These are phyloP conservation scores for Myanophis thanlyinensis DNA, from an alignment of 2,113 vertebrate genomes.

Conservation along the genomic window DNA sequence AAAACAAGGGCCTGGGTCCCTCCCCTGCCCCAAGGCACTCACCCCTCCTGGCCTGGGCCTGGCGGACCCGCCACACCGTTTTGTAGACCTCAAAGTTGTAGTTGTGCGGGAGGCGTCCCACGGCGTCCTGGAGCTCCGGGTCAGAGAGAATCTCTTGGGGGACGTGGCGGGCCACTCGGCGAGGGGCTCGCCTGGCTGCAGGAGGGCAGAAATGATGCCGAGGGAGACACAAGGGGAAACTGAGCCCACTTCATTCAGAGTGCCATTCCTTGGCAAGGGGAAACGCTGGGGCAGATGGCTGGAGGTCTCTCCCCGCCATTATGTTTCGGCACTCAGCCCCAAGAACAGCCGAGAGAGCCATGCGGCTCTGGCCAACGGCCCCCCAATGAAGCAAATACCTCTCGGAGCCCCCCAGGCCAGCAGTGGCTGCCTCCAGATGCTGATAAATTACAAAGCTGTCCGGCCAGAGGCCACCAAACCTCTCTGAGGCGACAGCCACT, in stretches of 20 bases:
- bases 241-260: neutral
- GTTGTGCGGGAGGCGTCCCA: constrained; percentile 80
- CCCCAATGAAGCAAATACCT: neutral
- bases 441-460: neutral
- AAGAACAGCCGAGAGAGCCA: neutral
- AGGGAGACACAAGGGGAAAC: accelerated
- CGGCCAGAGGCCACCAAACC: too few species aligned
- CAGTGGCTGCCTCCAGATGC: neutral
- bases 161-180: constrained; percentile 84
- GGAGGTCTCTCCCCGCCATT: neutral
- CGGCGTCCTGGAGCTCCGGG: constrained; percentile 77
- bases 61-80: constrained; percentile 91
- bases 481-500: too few species aligned
- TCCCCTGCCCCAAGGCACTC: constrained; percentile 15
- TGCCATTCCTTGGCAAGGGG: neutral
- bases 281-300: neutral
- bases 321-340: neutral
- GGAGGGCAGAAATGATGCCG: neutral
- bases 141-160: constrained; percentile 87
- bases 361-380: neutral
- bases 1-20: neutral
- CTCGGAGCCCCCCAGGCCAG: neutral
- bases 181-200: constrained; percentile 61
- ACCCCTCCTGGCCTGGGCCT: constrained; percentile 88
- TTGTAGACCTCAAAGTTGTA: constrained; percentile 99